phyloP scores from a whole-genome alignment of 2,888 invertebrate species.

The Scelioninae gen. 2 region DNA sequence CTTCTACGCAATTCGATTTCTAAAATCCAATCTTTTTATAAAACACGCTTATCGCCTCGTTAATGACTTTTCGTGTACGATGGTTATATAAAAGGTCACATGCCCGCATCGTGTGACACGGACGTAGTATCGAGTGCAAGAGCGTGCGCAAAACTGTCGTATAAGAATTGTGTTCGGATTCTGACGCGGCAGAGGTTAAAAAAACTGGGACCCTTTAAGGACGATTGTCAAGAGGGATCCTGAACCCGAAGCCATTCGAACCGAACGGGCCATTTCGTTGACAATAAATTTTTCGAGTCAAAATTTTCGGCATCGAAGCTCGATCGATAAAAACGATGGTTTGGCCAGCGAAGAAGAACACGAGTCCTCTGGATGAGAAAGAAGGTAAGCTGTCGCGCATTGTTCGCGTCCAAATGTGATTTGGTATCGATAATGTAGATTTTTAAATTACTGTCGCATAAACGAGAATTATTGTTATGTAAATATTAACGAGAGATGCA shows the following conservation, averaged over 20 bases:
- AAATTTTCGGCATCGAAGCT: background rate
- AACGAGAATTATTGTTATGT: too few relatives aligned
- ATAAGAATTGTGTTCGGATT: conserved; percentile 47
- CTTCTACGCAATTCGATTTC: too few relatives aligned
- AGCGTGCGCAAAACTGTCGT: conserved; percentile 49
- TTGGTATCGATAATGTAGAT: conserved; percentile 35
- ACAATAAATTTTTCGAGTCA: background rate
- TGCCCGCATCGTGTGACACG: conserved; percentile 29
- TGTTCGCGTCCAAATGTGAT: background rate
- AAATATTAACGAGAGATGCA: too few relatives aligned
- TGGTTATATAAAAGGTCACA: conserved; percentile 17
- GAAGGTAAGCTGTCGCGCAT: conserved; percentile 61
- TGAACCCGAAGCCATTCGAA: background rate
- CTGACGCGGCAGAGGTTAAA: conserved; percentile 32
- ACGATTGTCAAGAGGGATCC: conserved; percentile 2
- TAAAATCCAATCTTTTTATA: too few relatives aligned
- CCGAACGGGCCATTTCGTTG: background rate
- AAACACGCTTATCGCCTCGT: too few relatives aligned
- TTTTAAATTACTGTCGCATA: too few relatives aligned
- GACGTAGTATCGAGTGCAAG: conserved; percentile 33
- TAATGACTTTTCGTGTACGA: too few relatives aligned
- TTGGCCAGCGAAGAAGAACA: conserved; percentile 66
- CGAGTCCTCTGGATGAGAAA: conserved; percentile 62
- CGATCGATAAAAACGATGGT: conserved; percentile 65
- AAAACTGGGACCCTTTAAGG: conserved; percentile 12